Conservation (phyloP, 2,888 invertebrate genomes). For the Orgyia antiqua region DNA sequence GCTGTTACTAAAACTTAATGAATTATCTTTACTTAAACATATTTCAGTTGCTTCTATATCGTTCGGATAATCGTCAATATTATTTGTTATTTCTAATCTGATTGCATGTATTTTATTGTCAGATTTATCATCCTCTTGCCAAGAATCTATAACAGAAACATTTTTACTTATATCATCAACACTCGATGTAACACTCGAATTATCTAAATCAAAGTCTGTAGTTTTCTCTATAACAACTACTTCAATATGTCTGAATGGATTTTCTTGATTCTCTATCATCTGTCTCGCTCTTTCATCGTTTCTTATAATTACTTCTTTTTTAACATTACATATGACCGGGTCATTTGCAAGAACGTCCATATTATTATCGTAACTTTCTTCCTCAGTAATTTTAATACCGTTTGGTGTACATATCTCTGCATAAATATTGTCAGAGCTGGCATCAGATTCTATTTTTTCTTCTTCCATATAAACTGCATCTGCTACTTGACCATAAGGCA, state of each 20-base stretch:
- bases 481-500: conserved; percentile 84
- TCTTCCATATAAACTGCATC: conserved; percentile 77
- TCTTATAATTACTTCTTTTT: conserved; percentile 66
- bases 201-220: conserved; percentile 67
- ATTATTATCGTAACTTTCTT: conserved; percentile 62
- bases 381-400: conserved; percentile 52
- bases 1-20: conserved; percentile 71
- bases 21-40: conserved; percentile 63
- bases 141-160: conserved; percentile 67
- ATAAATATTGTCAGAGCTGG: conserved; percentile 81
- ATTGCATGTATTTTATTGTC: conserved; percentile 69
- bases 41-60: conserved; percentile 55
- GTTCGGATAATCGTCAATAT: conserved; percentile 63
- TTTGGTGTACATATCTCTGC: conserved; percentile 81
- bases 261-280: conserved; percentile 67
- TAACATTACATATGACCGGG: conserved; percentile 70
- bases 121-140: conserved; percentile 56
- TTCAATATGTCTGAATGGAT: conserved; percentile 72
- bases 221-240: conserved; percentile 74
- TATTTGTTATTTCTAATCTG: conserved; percentile 71
- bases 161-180: conserved; percentile 63
- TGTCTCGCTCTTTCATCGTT: conserved; percentile 68
- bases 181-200: conserved; percentile 63
- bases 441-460: conserved; percentile 63
- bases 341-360: conserved; percentile 66